Evolutionary conservation across 2,797 vertebrate species (phyloP), one percentile per base, ranked within the genome.

Genomic region (Carcharodon carcharias): DNA sequence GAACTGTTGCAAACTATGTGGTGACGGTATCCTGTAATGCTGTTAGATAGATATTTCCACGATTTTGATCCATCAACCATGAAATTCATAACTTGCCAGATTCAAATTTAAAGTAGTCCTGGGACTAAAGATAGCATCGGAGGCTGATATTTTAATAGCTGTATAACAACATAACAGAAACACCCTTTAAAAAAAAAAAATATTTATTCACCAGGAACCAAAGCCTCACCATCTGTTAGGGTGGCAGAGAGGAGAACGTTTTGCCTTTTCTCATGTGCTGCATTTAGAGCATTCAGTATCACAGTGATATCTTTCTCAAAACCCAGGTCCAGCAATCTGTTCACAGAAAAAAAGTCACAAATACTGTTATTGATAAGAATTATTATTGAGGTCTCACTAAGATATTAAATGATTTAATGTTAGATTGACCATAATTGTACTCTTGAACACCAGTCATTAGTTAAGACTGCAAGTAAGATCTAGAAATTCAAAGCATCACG

Each of bases 181-280:
- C n/a, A 12, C 8, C 21, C 6, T 7, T 58, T 61, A 18, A 4
- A 35, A 58, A 92, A 40, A n/a, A 40, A 7, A 40, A 9, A 16
- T 26, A 23, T 16, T 85, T 85, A 85, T 85, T 45, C 80, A 85
- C 11, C 18, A 93, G 63, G 35, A 93, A 65, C 61, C 14, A 93
- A 0, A 28, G 35, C 12, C 97, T 96, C 96, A 99, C 99, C 99
- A 45, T 98, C 98, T 0, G 98, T 98, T 61, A 99, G 98, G 0
- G 99, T 99, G 0, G 99, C 99, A 0, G 99, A 99, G 50, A 99
- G 98, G 95, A 99, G 97, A 16, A 99, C 98, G 0, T 99, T 99
- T 98, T 99, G 99, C 1, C 98, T 97, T 1, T 96, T 96, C 21
- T 97, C 97, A 4, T 98, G 98, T 2, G 97, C 97, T 0, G 98